Base-by-base conservation (phyloP, 1,140 invertebrate species). In the Drosophila trapezifrons region DNA sequence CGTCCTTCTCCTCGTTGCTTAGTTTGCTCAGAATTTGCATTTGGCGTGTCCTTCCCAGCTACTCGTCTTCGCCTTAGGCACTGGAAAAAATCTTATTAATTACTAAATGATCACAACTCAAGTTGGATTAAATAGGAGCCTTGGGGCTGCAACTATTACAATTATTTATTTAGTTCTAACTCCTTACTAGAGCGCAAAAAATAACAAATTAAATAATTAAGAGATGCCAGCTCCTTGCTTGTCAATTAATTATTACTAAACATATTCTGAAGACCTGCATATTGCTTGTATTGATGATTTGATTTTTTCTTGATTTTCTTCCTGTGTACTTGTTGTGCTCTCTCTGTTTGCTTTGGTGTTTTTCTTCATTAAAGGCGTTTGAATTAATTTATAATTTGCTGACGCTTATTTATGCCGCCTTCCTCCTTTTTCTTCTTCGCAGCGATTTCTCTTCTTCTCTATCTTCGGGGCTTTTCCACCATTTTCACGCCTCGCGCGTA, bases 341-440 rank as follows among this genome's bases (percentile, higher is more conserved):
- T 25, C 37, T 63, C 64, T 56, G 64, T 77, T 77, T 77, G 56
- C 60, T 81, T 62, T 60, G 69, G 69, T 76, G 62, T 87, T 87
- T 86, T 86, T 86, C 78, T 86, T 86, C 83, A 86, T 86, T 87
- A 86, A 86, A 86, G 76, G 83, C 83, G 63, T 82, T 84, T 82
- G 83, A 86, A 86, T 86, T 86, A 86, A 86, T 86, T 87, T 86
- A 87, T 86, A 86, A 86, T 86, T 87, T 86, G 83, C 78, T 87
- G 83, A 82, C 79, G 79, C 77, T 78, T 78, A 76, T 83, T 83
- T 79, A 84, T 79, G 80, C 76, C 51, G 51, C 60, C 76, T 46
- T 46, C 60, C 71, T 43, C 38, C 17, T 38, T 37, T 29, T 22
- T 27, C 37, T 35, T 60, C n/a, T 20, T 20, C 13, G 29, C 45